Percentiles rank a stretch among this genome's conserved stretches.
These are phyloP conservation scores for Chiloscyllium plagiosum DNA, from an alignment of 2,113 vertebrate species.

Conservation along the genomic window DNA sequence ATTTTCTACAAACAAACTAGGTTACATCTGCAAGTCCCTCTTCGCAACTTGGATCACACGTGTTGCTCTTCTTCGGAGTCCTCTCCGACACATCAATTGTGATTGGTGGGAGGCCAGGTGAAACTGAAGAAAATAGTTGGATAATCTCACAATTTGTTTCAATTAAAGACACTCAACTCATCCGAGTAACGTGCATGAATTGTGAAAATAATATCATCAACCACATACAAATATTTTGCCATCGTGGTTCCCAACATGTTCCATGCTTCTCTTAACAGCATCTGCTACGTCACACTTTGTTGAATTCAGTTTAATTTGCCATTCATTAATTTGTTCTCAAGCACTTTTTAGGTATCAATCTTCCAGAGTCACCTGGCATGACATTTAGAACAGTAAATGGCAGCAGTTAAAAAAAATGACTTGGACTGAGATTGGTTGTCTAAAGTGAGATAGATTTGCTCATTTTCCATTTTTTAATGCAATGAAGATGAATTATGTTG, in stretches of 20 bases:
- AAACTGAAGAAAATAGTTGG: neutral
- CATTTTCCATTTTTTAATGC: neutral
- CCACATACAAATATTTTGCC: neutral
- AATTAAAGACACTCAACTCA: neutral
- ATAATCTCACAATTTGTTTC: neutral
- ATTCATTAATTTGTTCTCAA: neutral
- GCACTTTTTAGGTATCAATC: neutral
- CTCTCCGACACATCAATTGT: neutral
- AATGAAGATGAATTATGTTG: neutral
- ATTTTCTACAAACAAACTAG: neutral
- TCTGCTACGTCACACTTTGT: neutral
- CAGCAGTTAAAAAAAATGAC: neutral
- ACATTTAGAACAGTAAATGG: neutral
- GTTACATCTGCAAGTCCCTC: neutral
- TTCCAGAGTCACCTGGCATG: neutral
- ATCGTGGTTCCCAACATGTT: neutral
- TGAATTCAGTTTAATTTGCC: neutral
- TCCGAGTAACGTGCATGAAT: neutral
- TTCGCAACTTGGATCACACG: neutral
- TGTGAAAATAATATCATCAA: neutral
- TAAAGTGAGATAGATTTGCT: neutral
- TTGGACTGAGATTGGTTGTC: neutral
- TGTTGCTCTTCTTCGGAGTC: neutral
- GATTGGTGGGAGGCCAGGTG: neutral
- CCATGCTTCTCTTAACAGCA: neutral